Base-by-base conservation (phyloP, 2,888 invertebrate species). In the Sarcophaga variegata region DNA sequence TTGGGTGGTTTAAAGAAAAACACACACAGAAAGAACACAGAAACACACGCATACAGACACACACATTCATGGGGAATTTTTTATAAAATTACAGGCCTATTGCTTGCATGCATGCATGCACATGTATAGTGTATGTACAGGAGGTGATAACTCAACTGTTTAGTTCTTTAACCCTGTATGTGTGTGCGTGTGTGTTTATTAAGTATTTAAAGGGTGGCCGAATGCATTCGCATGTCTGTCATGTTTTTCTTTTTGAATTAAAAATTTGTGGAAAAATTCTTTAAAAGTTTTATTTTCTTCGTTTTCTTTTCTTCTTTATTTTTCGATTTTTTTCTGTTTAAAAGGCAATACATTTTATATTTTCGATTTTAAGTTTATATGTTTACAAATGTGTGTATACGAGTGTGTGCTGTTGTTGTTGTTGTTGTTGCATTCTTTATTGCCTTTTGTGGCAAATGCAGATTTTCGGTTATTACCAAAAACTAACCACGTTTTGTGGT, bases 401-500 rank as follows among this genome's bases (percentile, higher is more conserved):
- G 11, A 54, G 66, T 20, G 45, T 63, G 11, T 75, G 27, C 12
- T 59, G 17, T 63, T 71, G 63, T 1, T 78, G 45, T 37, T n/a
- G 4, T 8, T 75, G 63, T 75, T 84, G 67, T 81, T 82, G 76
- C 75, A 75, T 81, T 83, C 77, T 75, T 88, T 89, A 89, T 78
- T 83, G 70, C 83, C 72, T 83, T 81, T 72, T 84, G 88, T 91
- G 91, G 92, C 90, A 92, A 91, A 91, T 91, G 91, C 92, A 92
- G 91, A 92, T 92, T 92, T 91, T 91, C 90, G 91, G 91, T 92
- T 92, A 92, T 92, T 92, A 92, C 92, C 92, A 91, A 92, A 92
- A 92, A 92, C 91, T 91, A 92, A 91, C 92, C 92, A 92, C 92
- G 90, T 92, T 91, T 92, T 92, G 92, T 92, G 92, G 92, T 91